A percentile compares a stretch with the other conserved stretches of the same genome.
Conservation (phyloP, 2,113 vertebrate genomes). For the Melanocharis versteri region DNA sequence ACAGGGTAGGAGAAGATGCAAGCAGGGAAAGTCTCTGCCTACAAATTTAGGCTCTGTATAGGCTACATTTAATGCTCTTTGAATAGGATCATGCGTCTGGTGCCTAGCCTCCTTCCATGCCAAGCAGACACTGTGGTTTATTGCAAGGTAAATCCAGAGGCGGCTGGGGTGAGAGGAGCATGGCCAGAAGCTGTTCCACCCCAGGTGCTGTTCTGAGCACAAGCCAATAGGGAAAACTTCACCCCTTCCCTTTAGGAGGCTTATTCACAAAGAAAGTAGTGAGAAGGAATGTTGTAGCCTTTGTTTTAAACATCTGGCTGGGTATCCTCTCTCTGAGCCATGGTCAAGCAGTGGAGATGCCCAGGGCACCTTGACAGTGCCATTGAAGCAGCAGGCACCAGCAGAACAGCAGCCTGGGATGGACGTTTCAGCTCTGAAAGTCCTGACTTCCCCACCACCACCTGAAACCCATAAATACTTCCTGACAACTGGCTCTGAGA, state of each 20-base stretch:
- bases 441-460: not conserved
- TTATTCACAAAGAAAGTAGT: not conserved
- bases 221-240: not conserved
- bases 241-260: not conserved
- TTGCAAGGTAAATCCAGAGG: not conserved
- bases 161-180: fast-evolving
- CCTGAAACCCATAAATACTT: not conserved
- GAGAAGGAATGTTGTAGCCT: not conserved
- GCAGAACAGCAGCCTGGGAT: not conserved
- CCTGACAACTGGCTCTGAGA: not conserved
- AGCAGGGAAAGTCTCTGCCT: not conserved
- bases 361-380: fast-evolving
- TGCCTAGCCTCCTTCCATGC: not conserved
- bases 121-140: fast-evolving
- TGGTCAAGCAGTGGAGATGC: not conserved
- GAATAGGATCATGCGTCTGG: not conserved
- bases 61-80: not conserved
- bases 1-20: not conserved
- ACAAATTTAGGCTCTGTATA: not conserved
- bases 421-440: not conserved
- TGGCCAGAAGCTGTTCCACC: not conserved
- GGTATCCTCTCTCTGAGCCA: not conserved
- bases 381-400: fast-evolving
- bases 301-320: not conserved
- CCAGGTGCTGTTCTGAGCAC: not conserved